Evolutionary conservation across 2,888 invertebrate species (phyloP).

Genomic region (Anthophora plumipes): DNA sequence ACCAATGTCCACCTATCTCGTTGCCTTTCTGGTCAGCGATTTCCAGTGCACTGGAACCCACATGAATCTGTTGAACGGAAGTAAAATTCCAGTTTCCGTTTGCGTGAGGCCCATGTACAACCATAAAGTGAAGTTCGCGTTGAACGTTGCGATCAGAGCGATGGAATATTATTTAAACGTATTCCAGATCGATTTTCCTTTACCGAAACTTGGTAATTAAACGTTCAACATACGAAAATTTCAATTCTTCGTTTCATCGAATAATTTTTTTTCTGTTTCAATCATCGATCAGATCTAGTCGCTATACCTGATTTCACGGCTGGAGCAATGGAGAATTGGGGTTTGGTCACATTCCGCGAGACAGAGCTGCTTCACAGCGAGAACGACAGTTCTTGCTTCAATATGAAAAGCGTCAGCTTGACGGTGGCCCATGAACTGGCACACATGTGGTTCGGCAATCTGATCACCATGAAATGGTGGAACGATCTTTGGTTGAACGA

Average conservation of each 20-base stretch:
- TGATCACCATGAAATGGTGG: conserved; percentile 64
- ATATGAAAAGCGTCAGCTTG: conserved; percentile 85
- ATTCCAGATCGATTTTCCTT: conserved; percentile 45
- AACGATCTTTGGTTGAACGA: conserved; percentile 63
- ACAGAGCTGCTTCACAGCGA: conserved; percentile 68
- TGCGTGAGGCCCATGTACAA: conserved; percentile 46
- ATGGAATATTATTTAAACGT: conserved; percentile 45
- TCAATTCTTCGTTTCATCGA: too few relatives aligned
- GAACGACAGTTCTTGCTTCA: conserved; percentile 85
- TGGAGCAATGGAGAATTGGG: conserved; percentile 63
- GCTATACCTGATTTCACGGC: conserved; percentile 56
- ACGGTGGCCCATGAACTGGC: conserved; percentile 61
- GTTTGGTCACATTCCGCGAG: conserved; percentile 55
- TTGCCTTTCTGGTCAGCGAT: conserved; percentile 71
- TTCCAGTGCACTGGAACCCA: conserved; percentile 62
- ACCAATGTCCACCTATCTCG: conserved; percentile 72
- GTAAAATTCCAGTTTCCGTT: conserved; percentile 35
- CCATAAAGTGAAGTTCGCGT: conserved; percentile 36
- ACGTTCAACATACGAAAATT: too few relatives aligned
- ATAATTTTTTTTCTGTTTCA: too few relatives aligned
- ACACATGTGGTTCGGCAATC: conserved; percentile 63
- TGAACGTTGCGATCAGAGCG: conserved; percentile 18
- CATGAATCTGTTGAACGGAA: conserved; percentile 60
- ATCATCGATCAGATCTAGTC: conserved; percentile 37
- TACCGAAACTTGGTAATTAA: conserved; percentile 49